Evolutionary conservation across 2,888 invertebrate genomes (phyloP).

Genomic region (Eretmocerus hayati): DNA sequence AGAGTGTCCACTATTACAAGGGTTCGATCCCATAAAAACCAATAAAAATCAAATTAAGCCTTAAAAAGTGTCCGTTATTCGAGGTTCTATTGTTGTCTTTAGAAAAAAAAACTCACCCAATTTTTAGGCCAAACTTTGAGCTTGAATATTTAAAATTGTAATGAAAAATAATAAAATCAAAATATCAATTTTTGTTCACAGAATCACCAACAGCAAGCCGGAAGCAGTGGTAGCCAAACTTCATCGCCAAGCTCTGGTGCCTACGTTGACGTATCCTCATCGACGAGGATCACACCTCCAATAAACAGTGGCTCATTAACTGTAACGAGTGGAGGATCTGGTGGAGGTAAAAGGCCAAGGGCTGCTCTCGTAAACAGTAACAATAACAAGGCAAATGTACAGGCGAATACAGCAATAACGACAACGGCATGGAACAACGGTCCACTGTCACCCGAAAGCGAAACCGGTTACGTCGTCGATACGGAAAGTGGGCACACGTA

Average conservation of each 20-base stretch:
- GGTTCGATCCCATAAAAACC: no score
- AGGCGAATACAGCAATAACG: no score
- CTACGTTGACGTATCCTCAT: slow-evolving; percentile 20
- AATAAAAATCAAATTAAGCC: no score
- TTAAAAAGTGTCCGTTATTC: no score
- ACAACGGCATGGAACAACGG: slow-evolving; percentile 29
- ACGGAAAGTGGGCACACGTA: slow-evolving; percentile 40
- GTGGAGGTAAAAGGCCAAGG: background rate
- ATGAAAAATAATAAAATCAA: no score
- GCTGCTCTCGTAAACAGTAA: slow-evolving; percentile 10
- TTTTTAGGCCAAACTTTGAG: no score
- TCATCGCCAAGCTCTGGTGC: slow-evolving; percentile 21
- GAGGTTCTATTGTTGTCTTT: no score
- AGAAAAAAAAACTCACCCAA: no score
- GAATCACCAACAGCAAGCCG: background rate
- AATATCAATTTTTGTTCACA: no score
- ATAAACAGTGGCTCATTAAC: background rate
- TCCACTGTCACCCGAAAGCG: slow-evolving; percentile 28
- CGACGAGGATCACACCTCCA: slow-evolving; percentile 2
- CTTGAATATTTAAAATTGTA: no score
- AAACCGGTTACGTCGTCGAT: slow-evolving; percentile 39
- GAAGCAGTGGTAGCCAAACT: slow-evolving; percentile 12
- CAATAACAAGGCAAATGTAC: slow-evolving; percentile 1
- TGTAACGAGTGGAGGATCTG: background rate
- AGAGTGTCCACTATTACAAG: no score